Evolutionary conservation across 2,888 invertebrate genomes (phyloP), one percentile per base, ranked within the genome.

Genomic region (Busseola fusca): DNA sequence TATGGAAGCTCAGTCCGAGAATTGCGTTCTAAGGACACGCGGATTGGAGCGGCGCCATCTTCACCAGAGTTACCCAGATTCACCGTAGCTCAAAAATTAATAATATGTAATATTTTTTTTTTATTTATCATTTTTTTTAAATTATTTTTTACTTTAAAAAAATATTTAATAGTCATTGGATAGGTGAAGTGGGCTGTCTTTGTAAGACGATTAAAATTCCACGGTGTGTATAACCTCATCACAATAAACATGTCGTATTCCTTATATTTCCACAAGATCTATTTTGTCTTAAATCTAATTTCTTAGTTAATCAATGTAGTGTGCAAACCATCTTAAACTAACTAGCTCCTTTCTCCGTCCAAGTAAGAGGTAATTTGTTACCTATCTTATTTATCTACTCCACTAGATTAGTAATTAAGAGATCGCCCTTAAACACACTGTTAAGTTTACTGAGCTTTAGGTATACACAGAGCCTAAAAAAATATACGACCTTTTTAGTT

Each of bases 341-440:
- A 70, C 69, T 71, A 73, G 37, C 65, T 72, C 67, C 64, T 67
- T 65, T 71, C 42, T 62, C 64, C 69, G 52, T 59, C 70, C 64
- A 56, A 74, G 69, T 68, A 67, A 69, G 57, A 70, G 70, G 77
- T 81, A 77, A 80, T 82, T 74, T 70, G 78, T 72, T 77, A 74
- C 60, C 64, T 70, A 77, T 74, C 74, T 83, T 74, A 82, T 82
- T 72, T 83, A 74, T 80, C 68, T 83, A 42, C 74, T 72, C 56
- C 42, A 52, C 67, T 69, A 72, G 69, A 78, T 80, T 74, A 78
- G 58, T 72, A 77, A 82, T 72, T 67, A 78, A 80, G 78, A 62
- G 48, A 69, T 50, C 56, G 60, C 56, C 27, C 57, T 64, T 70
- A 74, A 72, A 72, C 25, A 76, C 25, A 69, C 57, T 63, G 56